Evolutionary conservation across 1,140 invertebrate species (phyloP).

Genomic region (Oscheius sp.): DNA sequence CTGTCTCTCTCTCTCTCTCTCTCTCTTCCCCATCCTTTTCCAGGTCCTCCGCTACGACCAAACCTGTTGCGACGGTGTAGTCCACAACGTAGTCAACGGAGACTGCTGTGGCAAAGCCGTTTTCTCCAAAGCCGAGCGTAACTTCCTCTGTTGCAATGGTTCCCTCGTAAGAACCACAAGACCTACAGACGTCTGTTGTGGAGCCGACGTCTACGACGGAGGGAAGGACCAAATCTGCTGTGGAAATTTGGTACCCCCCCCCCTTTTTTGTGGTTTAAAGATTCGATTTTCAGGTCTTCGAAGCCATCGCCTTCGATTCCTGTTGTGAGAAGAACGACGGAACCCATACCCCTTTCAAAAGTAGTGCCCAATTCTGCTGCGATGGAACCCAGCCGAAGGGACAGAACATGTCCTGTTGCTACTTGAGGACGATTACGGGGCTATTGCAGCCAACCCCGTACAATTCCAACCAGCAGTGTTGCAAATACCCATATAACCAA

Average conservation of each 20-base stretch:
- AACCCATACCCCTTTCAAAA: background rate
- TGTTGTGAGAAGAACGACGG: background rate
- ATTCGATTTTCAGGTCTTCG: background rate
- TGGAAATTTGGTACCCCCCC: background rate
- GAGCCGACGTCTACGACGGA: background rate
- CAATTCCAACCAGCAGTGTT: background rate
- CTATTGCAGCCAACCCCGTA: background rate
- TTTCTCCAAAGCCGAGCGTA: background rate
- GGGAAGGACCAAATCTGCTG: background rate
- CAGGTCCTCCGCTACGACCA: slow-evolving; percentile 1
- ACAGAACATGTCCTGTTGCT: background rate
- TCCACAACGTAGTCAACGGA: background rate
- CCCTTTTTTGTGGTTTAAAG: too few relatives aligned
- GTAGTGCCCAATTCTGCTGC: background rate
- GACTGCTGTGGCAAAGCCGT: slow-evolving; percentile 2
- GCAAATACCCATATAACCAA: background rate
- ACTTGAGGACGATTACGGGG: background rate
- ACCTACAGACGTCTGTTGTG: background rate
- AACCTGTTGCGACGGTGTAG: background rate
- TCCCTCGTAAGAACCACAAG: background rate
- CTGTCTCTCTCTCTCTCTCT: background rate
- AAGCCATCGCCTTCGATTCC: background rate
- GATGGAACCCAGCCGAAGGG: background rate
- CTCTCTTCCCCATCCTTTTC: background rate
- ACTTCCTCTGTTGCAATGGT: background rate